These are phyloP conservation scores for Pyralis farinalis DNA, from an alignment of 2,888 invertebrate genomes.

Conservation along the genomic window DNA sequence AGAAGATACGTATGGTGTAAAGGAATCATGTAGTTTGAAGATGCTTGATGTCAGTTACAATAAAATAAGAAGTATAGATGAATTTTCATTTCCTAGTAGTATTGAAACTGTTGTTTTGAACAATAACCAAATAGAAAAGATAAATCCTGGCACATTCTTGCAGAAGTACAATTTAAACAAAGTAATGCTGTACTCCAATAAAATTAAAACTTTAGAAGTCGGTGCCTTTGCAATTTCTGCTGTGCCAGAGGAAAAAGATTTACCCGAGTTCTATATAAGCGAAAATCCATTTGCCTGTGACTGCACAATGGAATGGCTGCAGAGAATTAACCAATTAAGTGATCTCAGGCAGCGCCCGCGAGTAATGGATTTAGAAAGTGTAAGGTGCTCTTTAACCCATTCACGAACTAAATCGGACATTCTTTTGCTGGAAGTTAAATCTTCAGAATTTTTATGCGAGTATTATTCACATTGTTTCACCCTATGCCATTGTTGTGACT, in stretches of 20 bases:
- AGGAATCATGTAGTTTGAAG: constrained; percentile 84
- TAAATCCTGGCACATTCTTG: constrained; percentile 86
- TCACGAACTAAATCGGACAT: constrained; percentile 81
- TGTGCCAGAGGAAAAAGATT: constrained; percentile 83
- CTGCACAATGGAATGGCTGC: constrained; percentile 93
- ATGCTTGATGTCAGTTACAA: constrained; percentile 90
- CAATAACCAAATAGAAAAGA: constrained; percentile 86
- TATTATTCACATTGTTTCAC: constrained; percentile 92
- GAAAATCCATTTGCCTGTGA: constrained; percentile 92
- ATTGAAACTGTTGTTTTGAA: constrained; percentile 87
- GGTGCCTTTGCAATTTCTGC: constrained; percentile 85
- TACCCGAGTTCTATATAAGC: constrained; percentile 90
- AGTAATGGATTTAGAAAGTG: constrained; percentile 89
- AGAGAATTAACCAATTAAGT: constrained; percentile 88
- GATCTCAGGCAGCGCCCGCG: constrained; percentile 87
- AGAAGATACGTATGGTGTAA: constrained; percentile 86
- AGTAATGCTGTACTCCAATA: constrained; percentile 88
- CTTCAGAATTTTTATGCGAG: constrained; percentile 90
- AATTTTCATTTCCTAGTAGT: constrained; percentile 86
- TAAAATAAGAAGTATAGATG: constrained; percentile 84
- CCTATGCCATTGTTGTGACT: constrained; percentile 93
- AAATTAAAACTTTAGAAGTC: constrained; percentile 86
- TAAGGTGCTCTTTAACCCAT: constrained; percentile 89
- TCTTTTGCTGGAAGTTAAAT: constrained; percentile 84
- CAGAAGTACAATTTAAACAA: constrained; percentile 87